Evolutionary conservation across 2,888 invertebrate species (phyloP), one percentile per base, ranked within the genome.

Genomic region (Eupithecia inturbata): DNA sequence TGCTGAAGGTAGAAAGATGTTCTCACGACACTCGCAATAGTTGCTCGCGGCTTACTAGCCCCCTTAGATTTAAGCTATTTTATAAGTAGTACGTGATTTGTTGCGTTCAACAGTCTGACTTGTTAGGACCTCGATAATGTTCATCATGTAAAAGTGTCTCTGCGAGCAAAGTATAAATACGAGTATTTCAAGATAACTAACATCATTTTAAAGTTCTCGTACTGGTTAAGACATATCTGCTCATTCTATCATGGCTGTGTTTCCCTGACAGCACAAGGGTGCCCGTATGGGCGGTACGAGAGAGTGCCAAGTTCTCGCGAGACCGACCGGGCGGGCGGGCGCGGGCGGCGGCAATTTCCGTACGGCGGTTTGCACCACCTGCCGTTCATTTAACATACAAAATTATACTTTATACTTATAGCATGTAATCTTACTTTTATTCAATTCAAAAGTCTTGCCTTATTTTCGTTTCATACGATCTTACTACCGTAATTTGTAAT

Each of bases 281-380:
- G 69, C 71, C 71, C 67, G 76, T 73, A 81, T 80, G 83, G 84
- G 85, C 82, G 85, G 82, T 76, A 81, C 82, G 83, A 78, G 82
- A 82, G 82, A 78, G 82, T 79, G 83, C 85, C 86, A 86, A 88
- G 85, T 87, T 85, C 79, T 82, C 76, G 71, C 78, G 79, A 82
- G 81, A 80, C 83, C 83, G 83, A 84, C 86, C 87, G 88, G 39
- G 36, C n/a, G n/a, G n/a, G n/a, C n/a, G n/a, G n/a, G n/a, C n/a
- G n/a, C 87, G 88, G 39, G 36, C 22, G 39, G 85, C 86, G 86
- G 88, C 88, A 91, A 91, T 91, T 89, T 91, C 91, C 91, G 89
- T 78, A 88, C 85, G 87, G 85, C 57, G 71, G 87, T 91, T 89
- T 89, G 81, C 86, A 80, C 83, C 90, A 91, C 90, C 91, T 89